phyloP scores from a whole-genome alignment of 64 coral and sea anemone species.

The Actinia tenebrosa region DNA sequence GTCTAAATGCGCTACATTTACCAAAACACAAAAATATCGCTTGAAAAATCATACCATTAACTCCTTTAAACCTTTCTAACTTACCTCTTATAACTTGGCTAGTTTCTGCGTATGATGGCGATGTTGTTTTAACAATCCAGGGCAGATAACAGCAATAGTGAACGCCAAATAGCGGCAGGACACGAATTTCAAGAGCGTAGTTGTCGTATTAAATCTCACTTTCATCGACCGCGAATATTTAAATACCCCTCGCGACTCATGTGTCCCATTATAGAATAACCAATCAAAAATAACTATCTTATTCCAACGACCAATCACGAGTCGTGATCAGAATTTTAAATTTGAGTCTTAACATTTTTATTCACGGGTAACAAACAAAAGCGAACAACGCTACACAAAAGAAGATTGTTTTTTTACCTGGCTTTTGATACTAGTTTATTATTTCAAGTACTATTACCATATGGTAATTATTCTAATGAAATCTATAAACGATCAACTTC shows the following conservation, averaged over 20 bases:
- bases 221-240: conserved; percentile 81
- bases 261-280: conserved; percentile 61
- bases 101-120: not conserved
- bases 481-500: not conserved
- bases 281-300: conserved; percentile 36
- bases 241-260: conserved; percentile 76
- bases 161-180: conserved; percentile 10
- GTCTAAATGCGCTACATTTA: not conserved
- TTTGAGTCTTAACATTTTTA: conserved; percentile 53
- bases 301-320: conserved; percentile 23
- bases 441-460: conserved; percentile 9
- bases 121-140: not conserved
- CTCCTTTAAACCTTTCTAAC: not conserved
- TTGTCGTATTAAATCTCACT: conserved; percentile 27
- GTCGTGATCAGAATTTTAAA: conserved; percentile 41
- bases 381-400: conserved; percentile 26
- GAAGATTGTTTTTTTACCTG: conserved; percentile 12
- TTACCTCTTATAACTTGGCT: not conserved
- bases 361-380: conserved; percentile 61
- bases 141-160: not conserved
- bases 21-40: conserved; percentile 9
- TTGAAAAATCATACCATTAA: not conserved
- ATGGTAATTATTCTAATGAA: not conserved
- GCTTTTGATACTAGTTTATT: conserved; percentile 9
- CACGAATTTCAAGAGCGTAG: not conserved